Conservation (phyloP, 2,888 invertebrate genomes). For the Ophion slaviceki region DNA sequence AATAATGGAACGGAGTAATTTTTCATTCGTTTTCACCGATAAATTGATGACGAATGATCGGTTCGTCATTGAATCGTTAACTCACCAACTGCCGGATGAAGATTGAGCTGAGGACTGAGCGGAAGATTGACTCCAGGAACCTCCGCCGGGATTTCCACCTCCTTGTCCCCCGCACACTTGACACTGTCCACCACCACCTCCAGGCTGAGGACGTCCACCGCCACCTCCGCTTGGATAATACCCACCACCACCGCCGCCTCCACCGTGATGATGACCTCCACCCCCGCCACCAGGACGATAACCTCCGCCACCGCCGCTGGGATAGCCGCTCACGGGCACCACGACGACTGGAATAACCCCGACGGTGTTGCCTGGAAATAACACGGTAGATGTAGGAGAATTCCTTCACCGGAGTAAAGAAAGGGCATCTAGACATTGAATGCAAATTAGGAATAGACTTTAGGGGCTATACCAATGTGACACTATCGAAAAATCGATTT, state of each 20-base stretch:
- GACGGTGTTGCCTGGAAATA: slow-evolving; percentile 41
- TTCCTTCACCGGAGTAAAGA: not conserved
- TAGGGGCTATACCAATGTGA: too few species aligned
- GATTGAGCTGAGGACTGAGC: slow-evolving; percentile 76
- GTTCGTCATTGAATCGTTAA: not conserved
- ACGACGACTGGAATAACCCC: slow-evolving; percentile 64
- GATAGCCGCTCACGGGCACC: slow-evolving; percentile 53
- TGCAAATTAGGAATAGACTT: not conserved
- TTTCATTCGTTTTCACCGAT: not conserved
- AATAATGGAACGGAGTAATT: slow-evolving; percentile 7
- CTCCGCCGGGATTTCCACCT: slow-evolving; percentile 57
- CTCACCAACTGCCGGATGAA: slow-evolving; percentile 71
- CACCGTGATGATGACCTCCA: slow-evolving; percentile 31
- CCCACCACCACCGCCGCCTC: slow-evolving; percentile 43
- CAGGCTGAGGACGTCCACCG: slow-evolving; percentile 33
- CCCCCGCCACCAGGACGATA: slow-evolving; percentile 50
- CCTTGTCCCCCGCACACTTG: slow-evolving; percentile 46
- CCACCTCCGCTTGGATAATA: slow-evolving; percentile 51
- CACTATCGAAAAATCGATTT: too few species aligned
- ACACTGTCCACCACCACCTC: slow-evolving; percentile 44
- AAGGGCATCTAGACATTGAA: not conserved
- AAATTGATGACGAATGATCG: not conserved
- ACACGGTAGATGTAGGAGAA: not conserved
- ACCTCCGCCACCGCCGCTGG: slow-evolving; percentile 46
- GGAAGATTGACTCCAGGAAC: slow-evolving; percentile 69